Conservation (phyloP, 2,113 vertebrate genomes). For the Tyto alba region DNA sequence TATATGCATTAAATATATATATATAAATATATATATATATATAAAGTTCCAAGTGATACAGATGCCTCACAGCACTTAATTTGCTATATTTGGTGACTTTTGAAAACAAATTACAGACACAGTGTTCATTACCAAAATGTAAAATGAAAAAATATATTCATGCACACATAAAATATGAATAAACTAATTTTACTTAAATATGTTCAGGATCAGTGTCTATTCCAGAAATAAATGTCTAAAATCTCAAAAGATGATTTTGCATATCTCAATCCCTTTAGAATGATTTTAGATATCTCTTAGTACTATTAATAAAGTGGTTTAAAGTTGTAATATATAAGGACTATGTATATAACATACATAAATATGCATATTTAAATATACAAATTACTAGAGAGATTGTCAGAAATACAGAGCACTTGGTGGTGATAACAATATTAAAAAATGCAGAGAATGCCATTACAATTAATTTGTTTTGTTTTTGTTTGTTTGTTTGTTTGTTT, state of each 20-base stretch:
- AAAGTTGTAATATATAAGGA: neutral
- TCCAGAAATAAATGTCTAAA: neutral
- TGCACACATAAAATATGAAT: neutral
- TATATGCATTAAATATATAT: neutral
- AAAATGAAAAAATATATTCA: neutral
- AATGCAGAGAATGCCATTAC: neutral
- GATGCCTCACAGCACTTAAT: neutral
- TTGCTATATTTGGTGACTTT: neutral
- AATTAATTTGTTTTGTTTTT: neutral
- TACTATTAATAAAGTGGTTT: neutral
- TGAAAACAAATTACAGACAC: neutral
- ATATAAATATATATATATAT: neutral
- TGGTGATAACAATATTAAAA: neutral
- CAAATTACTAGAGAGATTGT: neutral
- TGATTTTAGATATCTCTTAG: neutral
- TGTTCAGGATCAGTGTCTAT: neutral
- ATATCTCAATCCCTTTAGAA: neutral
- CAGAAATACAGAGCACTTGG: neutral
- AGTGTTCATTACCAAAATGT: neutral
- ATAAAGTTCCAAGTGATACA: neutral
- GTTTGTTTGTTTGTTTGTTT: no score
- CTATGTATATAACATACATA: neutral
- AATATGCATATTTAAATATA: neutral
- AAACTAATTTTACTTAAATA: neutral
- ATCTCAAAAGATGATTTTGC: neutral